Conservation (phyloP, 2,797 vertebrate genomes). For the Phoeniculus purpureus region DNA sequence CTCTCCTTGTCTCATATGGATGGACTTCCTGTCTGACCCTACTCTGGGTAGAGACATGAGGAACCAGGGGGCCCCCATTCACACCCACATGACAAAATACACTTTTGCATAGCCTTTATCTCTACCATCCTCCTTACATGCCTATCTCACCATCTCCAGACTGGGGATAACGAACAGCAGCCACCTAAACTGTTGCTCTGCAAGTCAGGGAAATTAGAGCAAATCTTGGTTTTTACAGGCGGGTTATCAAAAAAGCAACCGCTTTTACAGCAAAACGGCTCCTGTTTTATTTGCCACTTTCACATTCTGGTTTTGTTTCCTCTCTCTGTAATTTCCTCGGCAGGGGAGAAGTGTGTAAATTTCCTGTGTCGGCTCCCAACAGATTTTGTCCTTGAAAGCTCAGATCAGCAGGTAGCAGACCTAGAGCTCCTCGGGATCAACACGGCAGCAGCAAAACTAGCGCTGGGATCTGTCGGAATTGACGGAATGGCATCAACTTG, state of each 20-base stretch:
- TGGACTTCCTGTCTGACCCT: not conserved
- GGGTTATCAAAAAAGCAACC: not conserved
- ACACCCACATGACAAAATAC: not conserved
- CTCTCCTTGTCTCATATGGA: not conserved
- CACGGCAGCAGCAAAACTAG: not conserved
- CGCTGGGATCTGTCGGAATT: not conserved
- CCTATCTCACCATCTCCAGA: not conserved
- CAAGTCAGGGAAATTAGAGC: not conserved
- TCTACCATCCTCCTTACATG: not conserved
- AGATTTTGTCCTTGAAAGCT: constrained; percentile 1
- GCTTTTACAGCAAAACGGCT: not conserved
- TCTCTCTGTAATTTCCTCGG: constrained; percentile 28
- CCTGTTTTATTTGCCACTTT: not conserved
- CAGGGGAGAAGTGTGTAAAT: constrained; percentile 19
- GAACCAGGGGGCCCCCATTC: not conserved
- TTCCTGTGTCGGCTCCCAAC: constrained; percentile 7
- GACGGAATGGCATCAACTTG: not conserved
- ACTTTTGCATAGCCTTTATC: not conserved
- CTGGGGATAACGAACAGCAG: not conserved
- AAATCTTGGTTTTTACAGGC: not conserved
- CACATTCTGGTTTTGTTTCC: constrained; percentile 28
- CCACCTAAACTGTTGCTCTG: not conserved
- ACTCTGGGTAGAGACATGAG: not conserved
- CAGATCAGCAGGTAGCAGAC: not conserved
- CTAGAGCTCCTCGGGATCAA: not conserved